Percentiles rank a stretch among this genome's conserved stretches.
phyloP scores from a whole-genome alignment of 2,888 invertebrate species.

The Metacarcinus magister region DNA sequence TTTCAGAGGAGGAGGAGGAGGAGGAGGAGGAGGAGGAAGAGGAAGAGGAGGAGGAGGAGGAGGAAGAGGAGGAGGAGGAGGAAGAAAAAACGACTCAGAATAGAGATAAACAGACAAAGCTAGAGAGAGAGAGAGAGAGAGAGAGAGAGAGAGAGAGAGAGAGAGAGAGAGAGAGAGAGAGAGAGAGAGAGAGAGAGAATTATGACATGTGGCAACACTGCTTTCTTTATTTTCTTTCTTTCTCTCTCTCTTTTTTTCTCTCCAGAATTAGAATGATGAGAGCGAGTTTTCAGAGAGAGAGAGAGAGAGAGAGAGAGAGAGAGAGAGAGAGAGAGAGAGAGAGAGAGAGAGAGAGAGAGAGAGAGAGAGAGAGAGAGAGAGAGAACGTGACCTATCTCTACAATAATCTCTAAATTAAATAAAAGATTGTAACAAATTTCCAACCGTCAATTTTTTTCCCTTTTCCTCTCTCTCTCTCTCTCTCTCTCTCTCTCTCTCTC shows the following conservation, averaged over 20 bases:
- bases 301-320: not conserved
- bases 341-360: constrained; percentile 60
- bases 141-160: not conserved
- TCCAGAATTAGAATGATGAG: not conserved
- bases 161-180: not conserved
- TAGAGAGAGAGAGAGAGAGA: not conserved
- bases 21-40: not conserved
- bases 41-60: not conserved
- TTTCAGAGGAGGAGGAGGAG: not conserved
- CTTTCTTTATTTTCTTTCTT: not conserved
- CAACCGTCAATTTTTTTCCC: not conserved
- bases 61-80: too few relatives aligned
- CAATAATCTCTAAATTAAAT: not conserved
- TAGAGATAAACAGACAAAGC: not conserved
- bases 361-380: constrained; percentile 59
- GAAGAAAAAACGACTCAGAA: not conserved
- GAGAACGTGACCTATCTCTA: not conserved
- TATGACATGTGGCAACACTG: too few relatives aligned
- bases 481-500: not conserved
- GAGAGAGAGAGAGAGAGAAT: not conserved
- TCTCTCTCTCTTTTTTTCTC: not conserved
- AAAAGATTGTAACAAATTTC: not conserved
- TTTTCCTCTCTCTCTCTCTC: too few relatives aligned
- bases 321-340: constrained; percentile 59
- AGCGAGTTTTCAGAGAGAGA: not conserved